A percentile compares a stretch with the other conserved stretches of the same genome.
Conservation (phyloP, 2,888 invertebrate genomes). For the Mythimna ferrago region DNA sequence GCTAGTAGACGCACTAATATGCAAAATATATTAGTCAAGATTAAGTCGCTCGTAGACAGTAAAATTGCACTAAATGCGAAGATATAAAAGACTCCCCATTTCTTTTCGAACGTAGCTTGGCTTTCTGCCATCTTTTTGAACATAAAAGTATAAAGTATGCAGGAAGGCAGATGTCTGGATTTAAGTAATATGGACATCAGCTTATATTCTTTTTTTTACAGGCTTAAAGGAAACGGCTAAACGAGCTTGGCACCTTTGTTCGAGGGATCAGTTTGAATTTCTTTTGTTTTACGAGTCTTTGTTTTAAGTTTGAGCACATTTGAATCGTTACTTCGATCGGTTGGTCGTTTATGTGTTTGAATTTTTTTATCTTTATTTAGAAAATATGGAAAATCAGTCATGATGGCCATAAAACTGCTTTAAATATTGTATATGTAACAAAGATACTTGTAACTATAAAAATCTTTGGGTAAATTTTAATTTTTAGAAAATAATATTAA, state of each 20-base stretch:
- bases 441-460: neutral
- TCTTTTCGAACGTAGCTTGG: slow-evolving; percentile 41
- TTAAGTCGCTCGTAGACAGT: slow-evolving; percentile 6
- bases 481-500: no score
- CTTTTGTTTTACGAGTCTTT: slow-evolving; percentile 2
- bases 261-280: neutral
- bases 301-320: neutral
- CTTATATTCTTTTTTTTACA: slow-evolving; percentile 8
- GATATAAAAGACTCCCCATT: slow-evolving; percentile 29
- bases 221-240: slow-evolving; percentile 2
- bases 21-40: slow-evolving; percentile 24
- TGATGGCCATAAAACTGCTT: neutral
- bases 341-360: neutral
- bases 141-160: slow-evolving; percentile 32
- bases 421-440: neutral
- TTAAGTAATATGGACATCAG: slow-evolving; percentile 17
- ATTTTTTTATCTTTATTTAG: neutral
- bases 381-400: neutral
- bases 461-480: no score
- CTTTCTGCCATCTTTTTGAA: slow-evolving; percentile 29
- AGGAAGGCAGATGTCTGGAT: slow-evolving; percentile 15
- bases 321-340: neutral
- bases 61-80: slow-evolving; percentile 26
- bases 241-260: slow-evolving; percentile 17
- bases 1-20: slow-evolving; percentile 21